A percentile compares a stretch with the other conserved stretches of the same genome.
These are phyloP conservation scores for Microcebus jonahi DNA, from an alignment of 2,113 vertebrate species.

Conservation along the genomic window DNA sequence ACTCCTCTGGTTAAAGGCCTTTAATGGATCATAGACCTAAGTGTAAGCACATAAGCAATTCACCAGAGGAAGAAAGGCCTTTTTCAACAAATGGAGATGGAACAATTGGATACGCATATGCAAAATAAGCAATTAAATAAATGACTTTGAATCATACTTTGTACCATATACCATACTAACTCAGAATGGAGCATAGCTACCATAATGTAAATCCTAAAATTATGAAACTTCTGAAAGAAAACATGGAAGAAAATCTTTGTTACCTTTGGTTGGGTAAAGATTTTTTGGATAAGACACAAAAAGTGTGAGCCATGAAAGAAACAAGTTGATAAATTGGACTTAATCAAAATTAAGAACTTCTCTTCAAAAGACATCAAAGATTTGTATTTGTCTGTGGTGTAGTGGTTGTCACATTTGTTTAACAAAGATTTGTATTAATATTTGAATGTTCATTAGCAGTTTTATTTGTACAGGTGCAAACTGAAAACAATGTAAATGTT, in stretches of 20 bases:
- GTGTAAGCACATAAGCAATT: background rate
- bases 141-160: too few relatives aligned
- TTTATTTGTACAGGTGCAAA: too few relatives aligned
- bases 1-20: background rate
- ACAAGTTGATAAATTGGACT: background rate
- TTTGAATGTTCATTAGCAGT: too few relatives aligned
- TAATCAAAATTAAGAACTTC: background rate
- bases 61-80: background rate
- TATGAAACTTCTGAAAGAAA: background rate
- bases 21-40: background rate
- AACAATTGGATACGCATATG: background rate
- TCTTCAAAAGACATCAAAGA: slow-evolving; percentile 7
- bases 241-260: background rate
- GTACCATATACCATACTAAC: background rate
- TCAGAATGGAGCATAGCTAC: background rate
- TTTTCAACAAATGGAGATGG: background rate
- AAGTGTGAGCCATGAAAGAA: background rate
- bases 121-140: too few relatives aligned
- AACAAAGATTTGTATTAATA: too few relatives aligned
- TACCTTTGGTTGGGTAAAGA: background rate
- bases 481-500: too few relatives aligned
- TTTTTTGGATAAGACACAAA: background rate
- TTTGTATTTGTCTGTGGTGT: background rate
- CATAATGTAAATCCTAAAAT: background rate
- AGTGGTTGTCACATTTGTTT: too few relatives aligned